A percentile compares a stretch with the other conserved stretches of the same genome.
These are phyloP conservation scores for Tuta absoluta DNA, from an alignment of 2,888 invertebrate species.

Conservation along the genomic window DNA sequence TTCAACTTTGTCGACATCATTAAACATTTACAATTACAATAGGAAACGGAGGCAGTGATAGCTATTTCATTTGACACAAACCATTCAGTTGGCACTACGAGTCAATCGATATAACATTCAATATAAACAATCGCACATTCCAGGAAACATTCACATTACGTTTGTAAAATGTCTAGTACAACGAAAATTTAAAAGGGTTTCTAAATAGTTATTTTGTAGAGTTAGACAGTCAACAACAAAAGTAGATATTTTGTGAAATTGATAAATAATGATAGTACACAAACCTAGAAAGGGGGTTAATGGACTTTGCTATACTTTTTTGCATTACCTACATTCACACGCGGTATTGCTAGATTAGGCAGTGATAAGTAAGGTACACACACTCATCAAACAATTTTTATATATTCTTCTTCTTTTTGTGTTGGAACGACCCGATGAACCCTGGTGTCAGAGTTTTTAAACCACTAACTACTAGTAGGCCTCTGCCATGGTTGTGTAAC, in stretches of 20 bases:
- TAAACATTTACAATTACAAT: conserved; percentile 23
- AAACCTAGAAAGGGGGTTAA: neutral
- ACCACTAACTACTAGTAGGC: no score
- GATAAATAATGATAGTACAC: neutral
- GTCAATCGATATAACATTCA: neutral
- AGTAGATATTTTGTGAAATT: neutral
- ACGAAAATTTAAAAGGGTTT: neutral
- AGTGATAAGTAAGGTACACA: no score
- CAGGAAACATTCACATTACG: neutral
- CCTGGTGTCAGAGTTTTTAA: no score
- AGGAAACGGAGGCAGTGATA: conserved; percentile 27
- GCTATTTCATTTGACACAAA: conserved; percentile 2
- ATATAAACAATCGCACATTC: neutral
- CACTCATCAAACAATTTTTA: no score
- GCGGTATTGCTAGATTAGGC: no score
- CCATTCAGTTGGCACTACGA: conserved; percentile 1
- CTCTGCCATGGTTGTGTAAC: no score
- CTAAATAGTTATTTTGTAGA: neutral
- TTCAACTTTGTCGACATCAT: conserved; percentile 17
- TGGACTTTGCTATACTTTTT: neutral
- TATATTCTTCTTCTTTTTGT: no score
- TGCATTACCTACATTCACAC: neutral
- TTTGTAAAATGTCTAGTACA: neutral
- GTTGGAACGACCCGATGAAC: no score
- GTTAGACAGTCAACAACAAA: neutral